These are phyloP conservation scores for Coryphaenoides rupestris DNA, from an alignment of 2,113 vertebrate genomes.

Conservation along the genomic window DNA sequence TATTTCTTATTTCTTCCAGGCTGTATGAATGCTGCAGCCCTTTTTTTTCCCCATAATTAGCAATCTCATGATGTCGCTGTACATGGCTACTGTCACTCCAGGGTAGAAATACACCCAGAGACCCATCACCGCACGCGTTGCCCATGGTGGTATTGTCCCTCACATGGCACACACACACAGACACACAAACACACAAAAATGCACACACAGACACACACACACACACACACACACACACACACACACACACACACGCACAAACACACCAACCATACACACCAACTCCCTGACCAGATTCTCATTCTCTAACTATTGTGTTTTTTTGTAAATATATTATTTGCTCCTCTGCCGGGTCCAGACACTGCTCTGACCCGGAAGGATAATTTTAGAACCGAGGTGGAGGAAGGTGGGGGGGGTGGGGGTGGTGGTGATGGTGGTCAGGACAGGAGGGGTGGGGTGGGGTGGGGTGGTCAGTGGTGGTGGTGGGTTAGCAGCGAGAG, in stretches of 20 bases:
- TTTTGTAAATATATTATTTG: too few relatives aligned
- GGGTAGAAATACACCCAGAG: conserved; percentile 25
- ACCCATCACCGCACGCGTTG: conserved; percentile 5
- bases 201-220: too few relatives aligned
- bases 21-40: too few relatives aligned
- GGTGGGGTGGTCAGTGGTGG: not conserved
- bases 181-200: too few relatives aligned
- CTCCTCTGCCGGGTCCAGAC: not conserved
- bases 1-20: too few relatives aligned
- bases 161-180: not conserved
- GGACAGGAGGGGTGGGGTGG: not conserved
- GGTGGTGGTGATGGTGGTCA: not conserved
- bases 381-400: not conserved
- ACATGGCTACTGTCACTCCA: conserved; percentile 2
- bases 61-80: conserved; percentile 14
- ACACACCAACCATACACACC: too few relatives aligned
- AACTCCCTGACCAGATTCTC: too few relatives aligned
- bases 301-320: too few relatives aligned
- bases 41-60: conserved; percentile 23
- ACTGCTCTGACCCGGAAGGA: not conserved
- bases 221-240: too few relatives aligned
- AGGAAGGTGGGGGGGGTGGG: not conserved
- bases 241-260: too few relatives aligned
- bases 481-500: not conserved
- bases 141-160: not conserved